These are phyloP conservation scores for Halichoerus grypus DNA, from an alignment of 2,113 vertebrate genomes.

Conservation along the genomic window DNA sequence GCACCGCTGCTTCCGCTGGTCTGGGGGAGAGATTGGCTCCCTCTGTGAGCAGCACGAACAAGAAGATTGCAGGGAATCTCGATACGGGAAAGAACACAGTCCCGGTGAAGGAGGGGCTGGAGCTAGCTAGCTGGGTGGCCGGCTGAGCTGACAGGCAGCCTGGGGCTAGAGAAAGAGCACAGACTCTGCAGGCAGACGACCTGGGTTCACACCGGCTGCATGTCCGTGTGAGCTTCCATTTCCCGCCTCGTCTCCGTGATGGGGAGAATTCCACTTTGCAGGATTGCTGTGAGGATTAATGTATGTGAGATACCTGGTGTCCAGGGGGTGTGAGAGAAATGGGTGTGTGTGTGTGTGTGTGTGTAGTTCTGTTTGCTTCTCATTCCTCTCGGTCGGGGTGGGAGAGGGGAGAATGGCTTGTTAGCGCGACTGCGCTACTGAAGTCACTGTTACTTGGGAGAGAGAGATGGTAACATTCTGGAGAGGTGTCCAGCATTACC, in stretches of 20 bases:
- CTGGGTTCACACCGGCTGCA: background rate
- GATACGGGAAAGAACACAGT: background rate
- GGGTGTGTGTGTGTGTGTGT: background rate
- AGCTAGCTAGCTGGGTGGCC: background rate
- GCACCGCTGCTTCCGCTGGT: background rate
- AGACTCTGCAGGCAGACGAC: background rate
- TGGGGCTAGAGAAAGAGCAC: background rate
- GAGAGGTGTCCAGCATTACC: background rate
- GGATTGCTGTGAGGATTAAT: background rate
- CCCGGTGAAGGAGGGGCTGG: background rate
- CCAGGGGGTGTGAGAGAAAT: background rate
- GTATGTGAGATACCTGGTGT: background rate
- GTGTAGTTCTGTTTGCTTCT: constrained; percentile 5
- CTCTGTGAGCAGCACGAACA: background rate
- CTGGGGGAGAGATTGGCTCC: background rate
- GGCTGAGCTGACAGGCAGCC: background rate
- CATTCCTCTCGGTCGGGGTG: background rate
- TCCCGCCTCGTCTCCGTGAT: background rate
- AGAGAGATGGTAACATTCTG: background rate
- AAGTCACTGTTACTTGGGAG: constrained; percentile 20
- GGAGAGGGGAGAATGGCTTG: background rate
- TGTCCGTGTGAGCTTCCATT: background rate
- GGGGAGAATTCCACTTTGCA: background rate
- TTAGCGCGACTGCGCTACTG: background rate
- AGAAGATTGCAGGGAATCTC: constrained; percentile 16